A percentile compares a stretch with the other conserved stretches of the same genome.
phyloP scores from a whole-genome alignment of 1,140 invertebrate species.

The Acyrthosiphon pisum region DNA sequence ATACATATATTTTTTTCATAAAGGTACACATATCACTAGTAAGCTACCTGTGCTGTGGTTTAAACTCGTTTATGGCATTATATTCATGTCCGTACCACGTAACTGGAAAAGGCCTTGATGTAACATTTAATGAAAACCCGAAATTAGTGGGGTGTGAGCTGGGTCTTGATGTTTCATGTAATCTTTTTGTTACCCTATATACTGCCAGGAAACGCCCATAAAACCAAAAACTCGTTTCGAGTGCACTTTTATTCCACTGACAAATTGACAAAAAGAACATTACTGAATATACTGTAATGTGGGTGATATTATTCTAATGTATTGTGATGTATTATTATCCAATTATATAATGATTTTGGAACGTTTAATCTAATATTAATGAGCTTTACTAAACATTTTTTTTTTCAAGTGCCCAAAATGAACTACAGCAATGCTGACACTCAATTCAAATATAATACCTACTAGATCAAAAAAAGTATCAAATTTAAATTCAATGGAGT shows the following conservation, averaged over 20 bases:
- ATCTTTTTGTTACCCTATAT: slow-evolving; percentile 29
- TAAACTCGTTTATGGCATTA: not conserved
- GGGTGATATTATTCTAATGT: not conserved
- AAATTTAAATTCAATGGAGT: too few species aligned
- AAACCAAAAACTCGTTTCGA: slow-evolving; percentile 8
- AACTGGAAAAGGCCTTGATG: not conserved
- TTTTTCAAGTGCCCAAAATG: too few species aligned
- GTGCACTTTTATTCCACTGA: slow-evolving; percentile 22
- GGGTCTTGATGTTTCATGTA: slow-evolving; percentile 29
- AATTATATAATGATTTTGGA: too few species aligned
- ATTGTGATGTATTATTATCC: too few species aligned
- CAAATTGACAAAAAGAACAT: not conserved
- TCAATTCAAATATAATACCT: too few species aligned
- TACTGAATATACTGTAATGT: not conserved
- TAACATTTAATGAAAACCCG: slow-evolving; percentile 37
- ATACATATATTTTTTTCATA: not conserved
- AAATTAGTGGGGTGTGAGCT: slow-evolving; percentile 36
- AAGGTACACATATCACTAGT: not conserved
- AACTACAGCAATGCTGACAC: too few species aligned
- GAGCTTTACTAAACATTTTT: too few species aligned
- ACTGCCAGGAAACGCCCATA: not conserved
- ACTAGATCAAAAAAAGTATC: too few species aligned
- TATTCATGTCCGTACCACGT: not conserved
- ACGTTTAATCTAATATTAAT: too few species aligned
- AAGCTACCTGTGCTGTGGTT: not conserved